A percentile compares a stretch with the other conserved stretches of the same genome.
Conservation (phyloP, 37 sponge, comb jelly and placozoan species). For the Geodia barretti region DNA sequence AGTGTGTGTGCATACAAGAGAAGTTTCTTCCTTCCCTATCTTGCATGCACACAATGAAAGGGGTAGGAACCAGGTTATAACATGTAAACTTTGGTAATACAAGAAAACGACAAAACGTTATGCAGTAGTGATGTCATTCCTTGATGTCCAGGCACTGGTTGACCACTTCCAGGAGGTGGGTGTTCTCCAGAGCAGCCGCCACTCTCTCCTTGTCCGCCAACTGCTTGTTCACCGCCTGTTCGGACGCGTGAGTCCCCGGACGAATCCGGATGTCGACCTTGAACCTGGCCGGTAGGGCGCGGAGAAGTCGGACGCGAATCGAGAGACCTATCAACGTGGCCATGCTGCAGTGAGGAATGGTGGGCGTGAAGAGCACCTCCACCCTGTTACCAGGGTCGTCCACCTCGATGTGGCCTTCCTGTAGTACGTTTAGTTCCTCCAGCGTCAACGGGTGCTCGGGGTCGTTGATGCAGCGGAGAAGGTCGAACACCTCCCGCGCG, state of each 20-base stretch:
- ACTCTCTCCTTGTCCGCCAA: constrained; percentile 98
- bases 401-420: constrained; percentile 82
- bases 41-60: too few relatives aligned
- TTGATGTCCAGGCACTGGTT: constrained; percentile 71
- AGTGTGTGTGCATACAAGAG: too few relatives aligned
- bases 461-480: constrained; percentile 88
- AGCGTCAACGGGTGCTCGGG: constrained; percentile 98
- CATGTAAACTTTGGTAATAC: not conserved
- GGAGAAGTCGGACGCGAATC: constrained; percentile 83
- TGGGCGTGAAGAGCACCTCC: constrained; percentile 93
- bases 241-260: constrained; percentile 88
- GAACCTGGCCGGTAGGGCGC: constrained; percentile 84
- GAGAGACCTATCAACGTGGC: constrained; percentile 98
- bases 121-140: not conserved
- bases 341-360: constrained; percentile 99
- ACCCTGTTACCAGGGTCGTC: constrained; percentile 61
- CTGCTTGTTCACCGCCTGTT: constrained; percentile 97
- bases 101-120: not conserved
- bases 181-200: constrained; percentile 97
- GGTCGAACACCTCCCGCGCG: constrained; percentile 86
- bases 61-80: too few relatives aligned
- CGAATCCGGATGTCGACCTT: constrained; percentile 84
- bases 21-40: too few relatives aligned
- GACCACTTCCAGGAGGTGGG: constrained; percentile 85
- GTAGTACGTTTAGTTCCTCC: constrained; percentile 95